A percentile compares a stretch with the other conserved stretches of the same genome.
These are phyloP conservation scores for Notarius lentiginosus DNA, from an alignment of 2,113 vertebrate species.

Conservation along the genomic window DNA sequence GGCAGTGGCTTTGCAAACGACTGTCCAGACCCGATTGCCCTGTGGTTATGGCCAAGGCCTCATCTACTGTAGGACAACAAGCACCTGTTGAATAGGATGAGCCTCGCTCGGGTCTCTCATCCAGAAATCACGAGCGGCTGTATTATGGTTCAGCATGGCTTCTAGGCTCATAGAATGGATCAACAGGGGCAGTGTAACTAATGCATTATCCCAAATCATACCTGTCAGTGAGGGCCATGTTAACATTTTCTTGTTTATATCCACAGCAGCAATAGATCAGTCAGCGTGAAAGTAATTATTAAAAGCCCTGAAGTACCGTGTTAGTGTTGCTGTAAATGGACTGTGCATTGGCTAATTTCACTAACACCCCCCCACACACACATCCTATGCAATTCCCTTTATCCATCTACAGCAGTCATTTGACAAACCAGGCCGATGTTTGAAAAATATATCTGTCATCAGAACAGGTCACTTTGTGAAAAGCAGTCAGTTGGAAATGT, in stretches of 20 bases:
- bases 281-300: conserved; percentile 48
- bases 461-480: conserved; percentile 54
- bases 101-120: not conserved
- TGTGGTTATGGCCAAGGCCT: conserved; percentile 2
- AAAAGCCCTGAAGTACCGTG: conserved; percentile 41
- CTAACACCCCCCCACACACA: not conserved
- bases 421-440: conserved; percentile 48
- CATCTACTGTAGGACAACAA: not conserved
- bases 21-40: conserved; percentile 36
- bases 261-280: conserved; percentile 36
- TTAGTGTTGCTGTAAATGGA: conserved; percentile 42
- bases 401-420: conserved; percentile 17
- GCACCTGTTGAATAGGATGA: not conserved
- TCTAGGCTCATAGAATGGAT: conserved; percentile 3
- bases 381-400: not conserved
- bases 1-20: conserved; percentile 52
- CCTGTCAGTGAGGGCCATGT: not conserved
- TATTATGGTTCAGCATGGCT: not conserved
- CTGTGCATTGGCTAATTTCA: conserved; percentile 41
- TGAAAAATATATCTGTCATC: conserved; percentile 54
- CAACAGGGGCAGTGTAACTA: conserved; percentile 45
- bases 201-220: not conserved
- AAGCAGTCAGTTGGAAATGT: conserved; percentile 56
- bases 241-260: conserved; percentile 31
- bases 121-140: not conserved